These are phyloP conservation scores for Actinopyga echinites DNA, from an alignment of 53 echinoderm and acorn worm species.

Conservation along the genomic window DNA sequence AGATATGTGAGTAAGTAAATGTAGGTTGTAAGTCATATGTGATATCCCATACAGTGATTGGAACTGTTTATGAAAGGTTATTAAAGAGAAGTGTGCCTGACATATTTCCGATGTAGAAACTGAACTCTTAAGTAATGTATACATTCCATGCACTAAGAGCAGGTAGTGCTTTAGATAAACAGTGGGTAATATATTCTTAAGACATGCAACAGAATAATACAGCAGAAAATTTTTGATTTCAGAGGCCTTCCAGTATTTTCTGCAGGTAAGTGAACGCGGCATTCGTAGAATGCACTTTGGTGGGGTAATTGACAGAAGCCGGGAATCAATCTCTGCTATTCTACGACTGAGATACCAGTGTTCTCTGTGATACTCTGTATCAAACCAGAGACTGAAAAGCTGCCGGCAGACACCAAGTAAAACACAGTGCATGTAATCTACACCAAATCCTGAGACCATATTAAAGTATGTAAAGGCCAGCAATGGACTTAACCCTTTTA, in stretches of 20 bases:
- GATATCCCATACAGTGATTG: not conserved
- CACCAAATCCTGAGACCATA: conserved; percentile 12
- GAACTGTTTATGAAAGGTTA: not conserved
- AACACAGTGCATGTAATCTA: conserved; percentile 37
- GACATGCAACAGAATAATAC: conserved; percentile 6
- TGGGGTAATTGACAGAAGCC: not conserved
- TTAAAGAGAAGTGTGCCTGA: not conserved
- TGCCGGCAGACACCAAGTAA: conserved; percentile 18
- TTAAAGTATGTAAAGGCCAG: conserved; percentile 12
- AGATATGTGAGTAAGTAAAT: not conserved
- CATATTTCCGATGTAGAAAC: not conserved
- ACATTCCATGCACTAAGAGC: not conserved
- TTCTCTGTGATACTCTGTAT: not conserved
- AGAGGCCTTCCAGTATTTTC: conserved; percentile 27
- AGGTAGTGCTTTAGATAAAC: conserved; percentile 6
- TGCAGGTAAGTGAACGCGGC: not conserved
- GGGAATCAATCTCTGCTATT: not conserved
- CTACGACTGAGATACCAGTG: conserved; percentile 7
- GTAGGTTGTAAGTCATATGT: conserved; percentile 5
- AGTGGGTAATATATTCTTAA: not conserved
- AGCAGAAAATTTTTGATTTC: not conserved
- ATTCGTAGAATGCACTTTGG: not conserved
- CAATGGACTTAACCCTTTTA: not conserved
- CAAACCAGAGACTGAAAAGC: conserved; percentile 14
- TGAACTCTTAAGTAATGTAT: not conserved